Evolutionary conservation across 2,113 vertebrate species (phyloP), one percentile per base, ranked within the genome.

Genomic region (Callipepla californica): DNA sequence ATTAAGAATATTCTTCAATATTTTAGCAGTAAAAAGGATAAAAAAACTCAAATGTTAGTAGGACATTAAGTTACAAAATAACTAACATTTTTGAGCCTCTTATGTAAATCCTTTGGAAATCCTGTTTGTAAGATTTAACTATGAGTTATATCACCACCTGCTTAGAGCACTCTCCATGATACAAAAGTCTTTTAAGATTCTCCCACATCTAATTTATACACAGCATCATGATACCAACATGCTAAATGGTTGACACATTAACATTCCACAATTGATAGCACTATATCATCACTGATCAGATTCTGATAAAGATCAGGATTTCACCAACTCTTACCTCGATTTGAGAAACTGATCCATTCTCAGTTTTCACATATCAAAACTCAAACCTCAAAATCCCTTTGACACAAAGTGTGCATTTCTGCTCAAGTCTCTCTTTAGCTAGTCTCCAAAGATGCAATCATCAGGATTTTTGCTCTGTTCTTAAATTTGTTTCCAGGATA

Each of bases 21-120:
- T n/a, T 66, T 80, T 11, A 82, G 26, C n/a, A 78, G 28, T 44
- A 67, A 91, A 95, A 92, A 80, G 55, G 13, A 2, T 12, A 17
- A 45, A 0, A 0, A 78, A 30, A 78, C 40, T 84, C 42, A 83
- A 77, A 83, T 82, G 63, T 42, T 73, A 77, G 62, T 22, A 42
- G 18, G 14, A 74, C 1, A 0, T 32, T 70, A 69, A 58, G 21
- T 51, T 72, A 40, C 6, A 45, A 73, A 21, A 5, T 62, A 77
- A 77, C 7, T 11, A 80, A 36, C 2, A 55, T 25, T 63, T 74
- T 72, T 57, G 22, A 78, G 15, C 5, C 6, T 63, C 28, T 44
- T 51, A 75, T 21, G 61, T 76, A 85, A 74, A 65, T 18, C 66
- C 11, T 26, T 10, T 9, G 8, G 55, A 83, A 83, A 75, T 45